phyloP scores from a whole-genome alignment of 2,888 invertebrate genomes.

The Gastracanthus pulcherrimus region DNA sequence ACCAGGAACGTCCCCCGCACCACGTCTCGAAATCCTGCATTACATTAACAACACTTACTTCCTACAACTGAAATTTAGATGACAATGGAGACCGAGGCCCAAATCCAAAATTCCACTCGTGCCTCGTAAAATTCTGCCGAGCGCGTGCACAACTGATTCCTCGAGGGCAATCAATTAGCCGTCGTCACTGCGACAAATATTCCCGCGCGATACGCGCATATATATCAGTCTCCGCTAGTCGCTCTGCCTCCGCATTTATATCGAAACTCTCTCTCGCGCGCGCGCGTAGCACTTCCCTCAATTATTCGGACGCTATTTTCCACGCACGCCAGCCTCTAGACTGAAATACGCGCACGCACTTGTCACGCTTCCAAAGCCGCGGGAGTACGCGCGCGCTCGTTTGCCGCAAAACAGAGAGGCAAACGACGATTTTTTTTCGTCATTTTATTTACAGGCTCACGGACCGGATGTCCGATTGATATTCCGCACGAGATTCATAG shows the following conservation, averaged over 20 bases:
- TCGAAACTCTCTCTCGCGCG: not conserved
- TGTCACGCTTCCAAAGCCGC: conserved; percentile 36
- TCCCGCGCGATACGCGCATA: not conserved
- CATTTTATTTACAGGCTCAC: conserved; percentile 4
- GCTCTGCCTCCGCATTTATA: not conserved
- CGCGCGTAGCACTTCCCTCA: not conserved
- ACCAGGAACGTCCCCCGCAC: no score
- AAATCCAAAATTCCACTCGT: conserved; percentile 12
- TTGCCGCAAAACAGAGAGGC: not conserved
- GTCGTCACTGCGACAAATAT: conserved; percentile 27
- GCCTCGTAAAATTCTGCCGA: conserved; percentile 20
- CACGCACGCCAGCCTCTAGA: not conserved
- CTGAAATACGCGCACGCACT: conserved; percentile 31
- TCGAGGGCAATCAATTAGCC: conserved; percentile 30
- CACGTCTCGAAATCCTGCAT: no score
- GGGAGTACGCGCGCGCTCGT: not conserved
- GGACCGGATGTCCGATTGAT: conserved; percentile 51
- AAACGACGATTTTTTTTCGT: not conserved
- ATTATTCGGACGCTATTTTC: conserved; percentile 32
- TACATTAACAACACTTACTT: no score
- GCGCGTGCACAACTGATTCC: conserved; percentile 19
- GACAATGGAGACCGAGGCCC: no score
- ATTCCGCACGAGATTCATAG: conserved; percentile 47
- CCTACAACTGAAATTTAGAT: no score
- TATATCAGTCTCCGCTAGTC: not conserved